A percentile compares a stretch with the other conserved stretches of the same genome.
phyloP scores from a whole-genome alignment of 1,140 invertebrate species.

The Gyrodactylus salaris region DNA sequence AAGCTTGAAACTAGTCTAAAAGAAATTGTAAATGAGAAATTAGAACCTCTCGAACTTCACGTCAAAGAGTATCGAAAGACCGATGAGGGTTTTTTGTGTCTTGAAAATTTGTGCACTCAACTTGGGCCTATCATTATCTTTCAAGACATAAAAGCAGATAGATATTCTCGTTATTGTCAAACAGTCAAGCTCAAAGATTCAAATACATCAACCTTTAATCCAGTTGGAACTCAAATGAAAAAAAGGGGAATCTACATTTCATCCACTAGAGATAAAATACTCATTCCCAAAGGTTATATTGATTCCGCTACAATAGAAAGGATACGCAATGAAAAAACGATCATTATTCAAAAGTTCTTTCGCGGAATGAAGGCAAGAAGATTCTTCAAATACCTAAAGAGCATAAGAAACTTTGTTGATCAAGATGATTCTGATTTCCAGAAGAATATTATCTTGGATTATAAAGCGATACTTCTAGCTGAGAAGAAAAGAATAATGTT shows the following conservation, averaged over 20 bases:
- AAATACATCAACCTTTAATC: background rate
- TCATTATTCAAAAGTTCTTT: background rate
- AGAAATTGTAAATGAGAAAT: background rate
- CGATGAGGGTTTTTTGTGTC: background rate
- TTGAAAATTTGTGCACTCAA: background rate
- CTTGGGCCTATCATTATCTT: too few relatives aligned
- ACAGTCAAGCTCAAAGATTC: background rate
- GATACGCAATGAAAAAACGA: background rate
- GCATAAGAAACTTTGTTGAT: background rate
- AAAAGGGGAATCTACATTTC: background rate
- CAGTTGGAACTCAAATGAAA: background rate
- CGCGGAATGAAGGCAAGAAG: background rate
- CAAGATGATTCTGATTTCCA: background rate
- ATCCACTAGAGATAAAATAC: background rate
- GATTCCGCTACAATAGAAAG: background rate
- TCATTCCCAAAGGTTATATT: background rate
- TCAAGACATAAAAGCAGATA: background rate
- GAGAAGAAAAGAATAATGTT: background rate
- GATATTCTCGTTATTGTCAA: background rate
- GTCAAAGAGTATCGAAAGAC: background rate
- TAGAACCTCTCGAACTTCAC: too few relatives aligned
- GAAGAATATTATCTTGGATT: background rate
- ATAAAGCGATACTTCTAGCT: background rate
- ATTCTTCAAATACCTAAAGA: background rate
- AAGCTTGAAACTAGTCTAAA: background rate